Evolutionary conservation across 2,888 invertebrate genomes (phyloP), one percentile per base, ranked within the genome.

Genomic region (Marasmarcha lunaedactyla): DNA sequence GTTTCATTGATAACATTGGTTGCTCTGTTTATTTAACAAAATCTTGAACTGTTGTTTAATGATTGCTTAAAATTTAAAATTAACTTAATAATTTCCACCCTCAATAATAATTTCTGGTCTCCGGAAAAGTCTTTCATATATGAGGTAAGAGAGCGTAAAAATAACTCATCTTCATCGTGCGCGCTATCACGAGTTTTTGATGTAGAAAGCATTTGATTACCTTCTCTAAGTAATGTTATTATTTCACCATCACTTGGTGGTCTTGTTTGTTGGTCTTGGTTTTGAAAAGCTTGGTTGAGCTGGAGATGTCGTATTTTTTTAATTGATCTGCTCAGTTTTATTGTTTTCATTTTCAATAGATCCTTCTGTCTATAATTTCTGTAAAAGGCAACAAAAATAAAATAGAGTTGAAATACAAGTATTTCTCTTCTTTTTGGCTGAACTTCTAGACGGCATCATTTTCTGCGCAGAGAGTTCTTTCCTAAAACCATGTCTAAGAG

Each of bases 121-220:
- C 39, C 39, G 15, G 40, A 44, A 44, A 46, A 44, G 41, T 46
- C 34, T 46, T 46, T 46, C 38, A 46, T 26, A 38, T 42, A 38
- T 39, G 43, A 41, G 39, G 37, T 41, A 46, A 44, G 46, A 25
- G 46, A 45, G 40, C 45, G 46, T 30, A 44, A 43, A 46, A 46
- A 44, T 43, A 38, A 38, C 42, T 44, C 42, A 46, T 46, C 40
- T 35, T 42, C 44, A 42, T 44, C 42, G 20, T 40, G 36, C 39
- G 34, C 39, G 33, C 39, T 36, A 39, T 39, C 39, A 37, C 36
- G 36, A 36, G 35, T 39, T 42, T 39, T 42, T 39, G 39, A 39
- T 42, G 35, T 38, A 39, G 39, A 42, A 39, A 35, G n/a, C 15
- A 35, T 14, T 11, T 35, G 15, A 35, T 14, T 35, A 15, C 15